Evolutionary conservation across 2,113 vertebrate genomes (phyloP).

Genomic region (Gnathonemus longibarbis): DNA sequence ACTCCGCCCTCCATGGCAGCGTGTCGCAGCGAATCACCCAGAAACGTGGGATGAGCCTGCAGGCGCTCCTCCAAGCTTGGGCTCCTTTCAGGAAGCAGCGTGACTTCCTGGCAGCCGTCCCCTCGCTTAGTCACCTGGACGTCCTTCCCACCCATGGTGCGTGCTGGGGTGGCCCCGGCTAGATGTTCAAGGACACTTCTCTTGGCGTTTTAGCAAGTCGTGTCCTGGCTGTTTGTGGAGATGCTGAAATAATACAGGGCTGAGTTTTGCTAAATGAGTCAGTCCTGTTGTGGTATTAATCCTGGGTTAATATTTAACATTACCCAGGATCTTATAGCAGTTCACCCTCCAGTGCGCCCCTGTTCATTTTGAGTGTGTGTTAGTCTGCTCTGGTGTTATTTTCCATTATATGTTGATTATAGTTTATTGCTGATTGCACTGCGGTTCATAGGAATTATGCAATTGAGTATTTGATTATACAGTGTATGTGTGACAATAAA

Average conservation of each 20-base stretch:
- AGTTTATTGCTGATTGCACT: background rate
- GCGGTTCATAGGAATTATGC: background rate
- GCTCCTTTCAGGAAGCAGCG: background rate
- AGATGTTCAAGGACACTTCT: background rate
- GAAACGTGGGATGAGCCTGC: background rate
- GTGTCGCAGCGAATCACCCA: background rate
- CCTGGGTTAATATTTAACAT: background rate
- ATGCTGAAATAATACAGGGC: background rate
- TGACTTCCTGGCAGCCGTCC: background rate
- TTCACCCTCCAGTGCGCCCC: background rate
- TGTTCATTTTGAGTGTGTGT: background rate
- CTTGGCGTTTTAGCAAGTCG: background rate
- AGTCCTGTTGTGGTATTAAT: background rate
- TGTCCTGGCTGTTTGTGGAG: background rate
- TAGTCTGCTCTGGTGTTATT: background rate
- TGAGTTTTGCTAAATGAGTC: background rate
- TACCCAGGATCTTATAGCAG: background rate
- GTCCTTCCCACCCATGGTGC: background rate
- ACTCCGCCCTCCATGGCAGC: background rate
- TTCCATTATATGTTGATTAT: background rate
- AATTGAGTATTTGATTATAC: background rate
- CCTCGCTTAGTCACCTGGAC: background rate
- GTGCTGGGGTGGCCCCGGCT: background rate
- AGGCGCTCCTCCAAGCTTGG: background rate
- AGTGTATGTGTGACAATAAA: background rate